Conservation (phyloP, 2,888 invertebrate genomes). For the Mellilla xanthometata region DNA sequence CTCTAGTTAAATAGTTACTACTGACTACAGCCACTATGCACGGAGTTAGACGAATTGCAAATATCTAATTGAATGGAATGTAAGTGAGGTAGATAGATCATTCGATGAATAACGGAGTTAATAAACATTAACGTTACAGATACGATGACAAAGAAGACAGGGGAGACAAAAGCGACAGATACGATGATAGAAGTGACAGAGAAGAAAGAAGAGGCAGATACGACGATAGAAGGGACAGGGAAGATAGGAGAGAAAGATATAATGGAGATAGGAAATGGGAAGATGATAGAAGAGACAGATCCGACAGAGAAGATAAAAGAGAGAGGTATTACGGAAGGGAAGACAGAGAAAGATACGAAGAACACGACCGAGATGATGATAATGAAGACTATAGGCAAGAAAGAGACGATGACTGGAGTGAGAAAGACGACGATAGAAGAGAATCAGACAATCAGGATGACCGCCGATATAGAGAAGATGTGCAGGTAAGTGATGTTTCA, state of each 20-base stretch:
- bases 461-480: conserved; percentile 1
- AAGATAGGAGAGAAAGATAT: neutral
- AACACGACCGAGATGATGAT: neutral
- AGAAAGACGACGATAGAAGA: conserved; percentile 7
- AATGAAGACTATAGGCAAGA: neutral
- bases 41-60: too few species aligned
- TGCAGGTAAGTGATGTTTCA: neutral
- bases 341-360: neutral
- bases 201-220: neutral
- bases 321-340: neutral
- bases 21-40: too few species aligned
- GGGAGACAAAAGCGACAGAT: neutral
- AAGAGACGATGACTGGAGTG: conserved; percentile 4
- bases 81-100: too few species aligned
- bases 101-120: too few species aligned
- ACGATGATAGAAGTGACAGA: neutral
- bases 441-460: neutral
- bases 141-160: neutral
- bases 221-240: neutral
- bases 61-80: too few species aligned
- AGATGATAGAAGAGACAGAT: neutral
- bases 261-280: neutral
- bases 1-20: too few species aligned
- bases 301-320: neutral
- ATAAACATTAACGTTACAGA: too few species aligned